Percentiles rank a stretch among this genome's conserved stretches.
Conservation (phyloP, 2,888 invertebrate species). For the Dilophus febrilis region DNA sequence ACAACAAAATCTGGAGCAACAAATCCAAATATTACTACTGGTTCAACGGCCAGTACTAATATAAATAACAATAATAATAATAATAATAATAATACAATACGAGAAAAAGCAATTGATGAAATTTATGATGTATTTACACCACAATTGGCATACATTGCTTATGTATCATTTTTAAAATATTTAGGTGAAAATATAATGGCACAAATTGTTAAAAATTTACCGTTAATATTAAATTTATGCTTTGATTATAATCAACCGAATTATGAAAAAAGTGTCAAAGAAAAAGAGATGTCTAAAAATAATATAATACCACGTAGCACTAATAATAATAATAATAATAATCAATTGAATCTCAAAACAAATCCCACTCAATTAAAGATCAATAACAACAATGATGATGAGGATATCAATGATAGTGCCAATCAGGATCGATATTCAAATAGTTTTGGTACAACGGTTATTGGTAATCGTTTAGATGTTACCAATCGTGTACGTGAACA, state of each 20-base stretch:
- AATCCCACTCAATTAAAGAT: too few species aligned
- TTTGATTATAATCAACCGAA: constrained; percentile 44
- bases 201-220: constrained; percentile 56
- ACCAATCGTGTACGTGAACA: too few species aligned
- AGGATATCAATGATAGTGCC: constrained; percentile 24
- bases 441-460: constrained; percentile 66
- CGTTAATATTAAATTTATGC: constrained; percentile 60
- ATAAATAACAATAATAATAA: constrained; percentile 17
- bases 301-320: constrained; percentile 1
- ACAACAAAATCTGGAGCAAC: neutral
- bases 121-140: constrained; percentile 66
- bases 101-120: constrained; percentile 52
- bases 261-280: constrained; percentile 4
- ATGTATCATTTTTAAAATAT: constrained; percentile 55
- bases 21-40: constrained; percentile 2
- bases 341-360: constrained; percentile 1
- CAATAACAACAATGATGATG: too few species aligned
- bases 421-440: constrained; percentile 28
- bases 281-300: constrained; percentile 2
- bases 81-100: too few species aligned
- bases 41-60: constrained; percentile 14
- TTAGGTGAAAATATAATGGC: constrained; percentile 55
- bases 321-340: neutral
- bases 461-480: constrained; percentile 78
- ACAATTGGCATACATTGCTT: constrained; percentile 69